Base-by-base conservation (phyloP, 2,888 invertebrate species). In the Cephus runcator region DNA sequence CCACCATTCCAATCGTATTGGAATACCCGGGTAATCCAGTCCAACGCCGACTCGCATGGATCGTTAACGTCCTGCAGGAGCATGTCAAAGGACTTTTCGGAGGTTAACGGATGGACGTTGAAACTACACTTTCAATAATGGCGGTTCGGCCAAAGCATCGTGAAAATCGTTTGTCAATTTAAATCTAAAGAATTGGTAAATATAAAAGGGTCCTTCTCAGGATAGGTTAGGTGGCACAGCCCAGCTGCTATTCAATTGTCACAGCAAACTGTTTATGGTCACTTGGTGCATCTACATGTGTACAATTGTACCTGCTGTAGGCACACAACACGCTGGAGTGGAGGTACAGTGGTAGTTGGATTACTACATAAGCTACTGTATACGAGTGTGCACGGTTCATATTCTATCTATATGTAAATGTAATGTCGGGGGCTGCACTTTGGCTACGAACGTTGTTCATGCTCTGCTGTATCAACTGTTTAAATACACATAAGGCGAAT, bases 341-440 rank as follows among this genome's bases (percentile, higher is more conserved):
- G 15, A 40, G 15, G 15, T 15, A 4, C 15, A 15, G 4, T 15
- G 12, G 15, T 12, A 40, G 40, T 15, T 15, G 12, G 36, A 4
- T 4, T 36, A 12, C 12, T 1, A 36, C 12, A 36, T 36, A 12
- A 12, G 12, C 36, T 36, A 36, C 36, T 36, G 36, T 36, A 36
- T 12, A 12, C 35, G 35, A 35, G 35, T 36, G 4, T 36, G 4
- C 12, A 36, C 34, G 79, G 79, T 80, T 80, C 80, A 82, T 80
- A 81, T 81, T 79, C 80, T 79, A 82, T 83, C 78, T 81, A 81
- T 81, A 83, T 81, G 83, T 80, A 83, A 83, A 83, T 82, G 76
- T 36, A 36, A 40, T 12, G 40, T 40, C 40, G 15, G 6, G 15
- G 6, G 15, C 40, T 40, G 40, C 40, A 40, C 40, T 40, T 40